Percentiles rank a stretch among this genome's conserved stretches.
Conservation (phyloP, 2,113 vertebrate species). For the Tychaedon coryphoeus region DNA sequence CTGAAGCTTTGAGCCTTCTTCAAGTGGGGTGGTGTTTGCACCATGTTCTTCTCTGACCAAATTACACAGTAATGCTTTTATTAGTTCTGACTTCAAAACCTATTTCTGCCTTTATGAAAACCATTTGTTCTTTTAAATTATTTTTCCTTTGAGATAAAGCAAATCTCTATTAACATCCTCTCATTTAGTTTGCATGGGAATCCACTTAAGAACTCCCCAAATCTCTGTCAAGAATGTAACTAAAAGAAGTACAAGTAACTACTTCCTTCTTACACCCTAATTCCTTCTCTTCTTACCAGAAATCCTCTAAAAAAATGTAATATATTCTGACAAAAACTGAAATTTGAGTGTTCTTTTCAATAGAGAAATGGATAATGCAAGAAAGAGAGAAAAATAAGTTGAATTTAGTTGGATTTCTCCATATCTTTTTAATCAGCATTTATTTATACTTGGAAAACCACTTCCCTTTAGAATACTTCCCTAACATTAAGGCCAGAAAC, state of each 20-base stretch:
- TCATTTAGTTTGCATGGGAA: neutral
- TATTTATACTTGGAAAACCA: conserved; percentile 39
- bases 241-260: neutral
- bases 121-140: neutral
- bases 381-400: neutral
- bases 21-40: neutral
- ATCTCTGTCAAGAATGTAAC: neutral
- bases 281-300: neutral
- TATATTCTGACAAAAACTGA: neutral
- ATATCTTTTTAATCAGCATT: conserved; percentile 36
- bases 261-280: neutral
- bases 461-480: conserved; percentile 28
- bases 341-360: neutral
- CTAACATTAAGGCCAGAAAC: conserved; percentile 2
- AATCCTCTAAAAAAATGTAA: neutral
- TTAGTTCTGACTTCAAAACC: neutral
- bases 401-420: neutral
- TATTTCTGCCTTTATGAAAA: neutral
- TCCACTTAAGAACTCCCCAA: neutral
- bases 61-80: neutral
- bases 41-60: neutral
- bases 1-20: neutral
- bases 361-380: neutral
- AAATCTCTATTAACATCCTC: neutral
- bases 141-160: neutral